Evolutionary conservation across 1,140 invertebrate species (phyloP).

Genomic region (Delia radicum): DNA sequence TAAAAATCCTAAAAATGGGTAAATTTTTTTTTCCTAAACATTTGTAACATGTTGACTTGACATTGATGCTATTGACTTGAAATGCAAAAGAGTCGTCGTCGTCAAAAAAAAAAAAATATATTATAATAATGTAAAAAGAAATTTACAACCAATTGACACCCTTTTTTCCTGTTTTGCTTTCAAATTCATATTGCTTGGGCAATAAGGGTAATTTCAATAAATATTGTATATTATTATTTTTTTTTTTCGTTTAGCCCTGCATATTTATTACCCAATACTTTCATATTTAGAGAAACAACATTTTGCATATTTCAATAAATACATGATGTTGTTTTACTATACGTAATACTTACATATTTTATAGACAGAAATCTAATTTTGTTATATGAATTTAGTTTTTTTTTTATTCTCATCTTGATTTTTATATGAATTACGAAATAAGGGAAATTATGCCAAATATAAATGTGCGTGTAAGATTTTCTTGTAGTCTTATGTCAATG

Average conservation of each 20-base stretch:
- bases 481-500: background rate
- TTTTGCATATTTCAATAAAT: background rate
- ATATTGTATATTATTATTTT: background rate
- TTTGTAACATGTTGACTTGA: conserved; percentile 23
- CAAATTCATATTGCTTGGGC: background rate
- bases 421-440: background rate
- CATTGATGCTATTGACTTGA: background rate
- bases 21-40: background rate
- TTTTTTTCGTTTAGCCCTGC: background rate
- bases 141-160: conserved; percentile 16
- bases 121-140: background rate
- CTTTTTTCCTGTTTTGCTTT: background rate
- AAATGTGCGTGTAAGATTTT: background rate
- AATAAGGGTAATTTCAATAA: conserved; percentile 11
- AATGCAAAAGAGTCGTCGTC: background rate
- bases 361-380: background rate
- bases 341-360: background rate
- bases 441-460: background rate
- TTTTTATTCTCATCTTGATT: background rate
- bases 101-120: background rate
- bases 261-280: background rate
- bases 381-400: background rate
- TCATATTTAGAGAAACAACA: background rate
- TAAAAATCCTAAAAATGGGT: background rate
- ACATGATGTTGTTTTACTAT: background rate